Base-by-base conservation (phyloP, 2,797 vertebrate species). In the Spheniscus humboldti region DNA sequence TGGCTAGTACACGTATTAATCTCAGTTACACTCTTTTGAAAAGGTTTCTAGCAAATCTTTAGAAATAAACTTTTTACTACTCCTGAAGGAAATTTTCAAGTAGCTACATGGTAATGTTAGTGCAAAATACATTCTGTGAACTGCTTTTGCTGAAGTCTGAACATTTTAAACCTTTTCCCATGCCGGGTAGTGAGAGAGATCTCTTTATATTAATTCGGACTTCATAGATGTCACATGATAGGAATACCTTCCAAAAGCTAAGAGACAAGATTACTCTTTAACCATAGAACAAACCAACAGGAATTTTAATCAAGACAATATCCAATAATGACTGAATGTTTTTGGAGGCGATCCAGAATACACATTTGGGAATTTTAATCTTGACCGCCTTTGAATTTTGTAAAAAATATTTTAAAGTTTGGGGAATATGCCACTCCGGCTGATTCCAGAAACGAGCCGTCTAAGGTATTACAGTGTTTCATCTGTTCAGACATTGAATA, bases 221-320 rank as follows among this genome's bases (percentile, higher is more conserved):
- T 97, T 97, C 86, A 94, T 47, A 96, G 88, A 93, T 76, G 95
- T 98, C 98, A 98, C 98, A 97, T 98, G 97, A 99, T 97, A 98
- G 96, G 93, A 97, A 98, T 73, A 97, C 98, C 98, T 98, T 98
- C 97, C 98, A 95, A 95, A 96, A 96, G 95, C 97, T 98, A 98
- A 98, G 98, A 98, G 98, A 98, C 98, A 98, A 98, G 97, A 98
- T 98, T 98, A 96, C 90, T 97, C 97, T 98, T 98, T 98, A 97
- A 98, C 98, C 98, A 95, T 98, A 98, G 98, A 97, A 98, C 98
- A 98, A 97, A 98, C 98, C 98, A 97, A 97, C 92, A 98, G 98
- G 98, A 98, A 98, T 98, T 98, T 99, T 98, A 99, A 99, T 98
- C 98, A 99, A 98, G 98, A 98, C 98, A 98, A 97, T 97, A 98